These are phyloP conservation scores for Neogobius melanostomus DNA, from an alignment of 2,113 vertebrate species.

Conservation along the genomic window DNA sequence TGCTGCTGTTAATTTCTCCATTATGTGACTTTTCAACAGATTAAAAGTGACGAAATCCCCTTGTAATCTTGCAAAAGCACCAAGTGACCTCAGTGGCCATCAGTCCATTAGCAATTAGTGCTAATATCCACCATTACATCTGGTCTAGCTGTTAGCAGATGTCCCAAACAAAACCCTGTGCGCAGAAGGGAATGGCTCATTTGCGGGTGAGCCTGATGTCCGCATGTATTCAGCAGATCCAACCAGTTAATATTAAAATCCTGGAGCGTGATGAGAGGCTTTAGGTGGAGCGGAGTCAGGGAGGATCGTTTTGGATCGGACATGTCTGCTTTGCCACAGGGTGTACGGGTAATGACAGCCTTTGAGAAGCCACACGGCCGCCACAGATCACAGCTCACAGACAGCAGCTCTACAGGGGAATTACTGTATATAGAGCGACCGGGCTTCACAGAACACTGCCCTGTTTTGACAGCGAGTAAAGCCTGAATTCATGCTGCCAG, in stretches of 20 bases:
- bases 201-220: conserved; percentile 20
- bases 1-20: not conserved
- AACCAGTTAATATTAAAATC: conserved; percentile 34
- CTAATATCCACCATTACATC: not conserved
- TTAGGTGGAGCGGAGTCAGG: conserved; percentile 45
- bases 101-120: conserved; percentile 13
- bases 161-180: not conserved
- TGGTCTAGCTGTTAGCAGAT: not conserved
- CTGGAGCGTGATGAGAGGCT: conserved; percentile 38
- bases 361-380: conserved; percentile 63
- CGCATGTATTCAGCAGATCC: conserved; percentile 22
- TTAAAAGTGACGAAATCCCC: conserved; percentile 2
- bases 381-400: conserved; percentile 63
- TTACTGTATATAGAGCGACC: conserved; percentile 63
- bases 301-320: conserved; percentile 55
- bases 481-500: conserved; percentile 71
- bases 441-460: conserved; percentile 64
- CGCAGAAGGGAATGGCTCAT: not conserved
- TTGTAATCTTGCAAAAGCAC: conserved; percentile 6
- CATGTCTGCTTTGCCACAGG: conserved; percentile 59
- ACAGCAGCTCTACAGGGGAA: conserved; percentile 66
- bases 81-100: conserved; percentile 1
- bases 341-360: conserved; percentile 70
- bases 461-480: conserved; percentile 70
- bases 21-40: conserved; percentile 6